These are phyloP conservation scores for Thermophis baileyi DNA, from an alignment of 2,113 vertebrate genomes.

Conservation along the genomic window DNA sequence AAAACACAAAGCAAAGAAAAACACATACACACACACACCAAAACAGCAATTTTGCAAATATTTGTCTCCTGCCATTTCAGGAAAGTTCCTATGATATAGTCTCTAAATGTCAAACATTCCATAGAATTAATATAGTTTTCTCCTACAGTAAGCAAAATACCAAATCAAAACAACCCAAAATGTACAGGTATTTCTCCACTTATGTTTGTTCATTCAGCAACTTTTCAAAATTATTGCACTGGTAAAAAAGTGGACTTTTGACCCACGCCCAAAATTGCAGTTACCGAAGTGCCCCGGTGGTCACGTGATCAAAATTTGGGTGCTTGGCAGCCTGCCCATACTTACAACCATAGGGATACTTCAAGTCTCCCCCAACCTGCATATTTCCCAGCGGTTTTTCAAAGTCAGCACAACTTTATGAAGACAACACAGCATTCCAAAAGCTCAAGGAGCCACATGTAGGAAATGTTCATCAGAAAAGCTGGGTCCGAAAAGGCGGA, in stretches of 20 bases:
- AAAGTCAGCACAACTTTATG: not conserved
- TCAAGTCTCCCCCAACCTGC: not conserved
- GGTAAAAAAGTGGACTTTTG: not conserved
- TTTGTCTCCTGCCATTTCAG: not conserved
- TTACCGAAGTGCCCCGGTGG: not conserved
- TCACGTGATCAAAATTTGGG: not conserved
- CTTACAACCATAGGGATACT: not conserved
- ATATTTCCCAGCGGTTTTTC: not conserved
- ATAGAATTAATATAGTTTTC: not conserved
- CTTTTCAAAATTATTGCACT: not conserved
- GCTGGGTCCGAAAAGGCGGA: not conserved
- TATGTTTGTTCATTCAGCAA: not conserved
- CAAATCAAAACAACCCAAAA: not conserved
- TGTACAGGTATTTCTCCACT: not conserved
- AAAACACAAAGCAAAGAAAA: not conserved
- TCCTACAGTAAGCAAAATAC: not conserved
- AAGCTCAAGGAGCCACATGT: not conserved
- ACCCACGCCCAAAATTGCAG: not conserved
- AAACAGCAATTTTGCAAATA: not conserved
- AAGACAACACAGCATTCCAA: not conserved
- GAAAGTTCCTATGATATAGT: not conserved
- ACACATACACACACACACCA: rapidly evolving
- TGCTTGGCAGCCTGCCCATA: not conserved
- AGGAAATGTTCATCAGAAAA: not conserved
- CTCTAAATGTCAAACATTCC: not conserved